Base-by-base conservation (phyloP, 2,797 vertebrate genomes). In the Liasis olivaceus region DNA sequence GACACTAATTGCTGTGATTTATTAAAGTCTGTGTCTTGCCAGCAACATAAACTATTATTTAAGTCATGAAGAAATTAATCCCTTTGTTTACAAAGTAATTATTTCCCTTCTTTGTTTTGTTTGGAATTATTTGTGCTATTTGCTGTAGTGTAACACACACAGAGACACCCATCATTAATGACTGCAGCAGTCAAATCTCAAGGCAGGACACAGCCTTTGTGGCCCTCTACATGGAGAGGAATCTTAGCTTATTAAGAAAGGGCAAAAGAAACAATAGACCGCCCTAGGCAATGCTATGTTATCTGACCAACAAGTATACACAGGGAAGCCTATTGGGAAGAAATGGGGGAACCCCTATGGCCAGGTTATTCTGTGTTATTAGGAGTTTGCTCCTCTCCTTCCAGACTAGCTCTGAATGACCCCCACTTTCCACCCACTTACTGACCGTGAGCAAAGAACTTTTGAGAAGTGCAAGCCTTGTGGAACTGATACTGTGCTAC, bases 1-100 rank as follows among this genome's bases (percentile, higher is more conserved):
- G 92, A 92, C 91, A 90, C 62, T 89, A 94, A 94, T 94, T 62
- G n/a, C 72, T 93, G 86, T 85, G 93, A 95, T 93, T 91, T 88
- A 93, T 94, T 85, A 90, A 59, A 69, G 47, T 77, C 51, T 88
- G 69, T 85, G 90, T 8, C 13, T 87, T 93, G 15, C 51, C 58
- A 94, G 47, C 72, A 81, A 81, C 36, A 81, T 47, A 81, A 22
- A n/a, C 28, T 85, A 15, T 26, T 94, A 31, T 51, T 62, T 20
- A 93, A 59, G 4, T 72, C 91, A 91, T 87, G 31, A 94, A 94
- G 85, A 93, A 93, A 89, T 88, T 86, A 86, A 93, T 93, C 90
- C 58, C 24, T 63, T 87, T 64, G 89, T n/a, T 81, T 81, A 87
- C 54, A 47, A 85, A 28, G 6, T 60, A 59, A 36, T 85, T 69